Base-by-base conservation (phyloP, 2,797 vertebrate genomes). In the Leontopithecus rosalia region DNA sequence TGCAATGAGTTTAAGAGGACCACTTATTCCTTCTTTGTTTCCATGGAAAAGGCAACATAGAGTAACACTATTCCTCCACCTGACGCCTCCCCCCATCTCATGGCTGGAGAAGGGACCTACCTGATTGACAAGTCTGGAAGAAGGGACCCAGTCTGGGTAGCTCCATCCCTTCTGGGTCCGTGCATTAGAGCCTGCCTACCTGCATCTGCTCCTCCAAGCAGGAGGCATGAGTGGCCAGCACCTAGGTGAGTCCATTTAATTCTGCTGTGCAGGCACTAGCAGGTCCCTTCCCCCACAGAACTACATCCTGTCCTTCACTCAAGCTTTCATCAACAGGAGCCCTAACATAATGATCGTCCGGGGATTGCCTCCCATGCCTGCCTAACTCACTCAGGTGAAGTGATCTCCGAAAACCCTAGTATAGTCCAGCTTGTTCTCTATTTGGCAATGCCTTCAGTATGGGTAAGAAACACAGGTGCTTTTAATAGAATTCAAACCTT, bases 261-360 rank as follows among this genome's bases (percentile, higher is more conserved):
- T 80, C 46, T 46, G n/a, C 19, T 4, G 33, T 17, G 2, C 43
- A 24, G n/a, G 46, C 52, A 50, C 75, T 36, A 58, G 26, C 26
- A 46, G 87, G 46, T 26, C 20, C 55, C 30, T 48, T 50, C 24
- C 7, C 33, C 20, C 79, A 39, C 14, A 41, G 41, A 89, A 61
- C 17, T 24, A n/a, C 0, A 0, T 36, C 19, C 2, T 14, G 1
- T 36, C 41, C 7, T 84, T 33, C 6, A 19, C 13, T 48, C 73
- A 72, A 58, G n/a, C 4, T n/a, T 19, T 48, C 11, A 58, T 28
- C 50, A 73, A 14, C 20, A 48, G 26, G 12, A 36, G 41, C 20
- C 9, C 15, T 24, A 26, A 79, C 5, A 20, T n/a, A 33, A 58
- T 67, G 58, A 67, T 26, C 48, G 12, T 86, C 33, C 33, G 33